Conservation (phyloP, 2,113 vertebrate species). For the Bos taurus region DNA sequence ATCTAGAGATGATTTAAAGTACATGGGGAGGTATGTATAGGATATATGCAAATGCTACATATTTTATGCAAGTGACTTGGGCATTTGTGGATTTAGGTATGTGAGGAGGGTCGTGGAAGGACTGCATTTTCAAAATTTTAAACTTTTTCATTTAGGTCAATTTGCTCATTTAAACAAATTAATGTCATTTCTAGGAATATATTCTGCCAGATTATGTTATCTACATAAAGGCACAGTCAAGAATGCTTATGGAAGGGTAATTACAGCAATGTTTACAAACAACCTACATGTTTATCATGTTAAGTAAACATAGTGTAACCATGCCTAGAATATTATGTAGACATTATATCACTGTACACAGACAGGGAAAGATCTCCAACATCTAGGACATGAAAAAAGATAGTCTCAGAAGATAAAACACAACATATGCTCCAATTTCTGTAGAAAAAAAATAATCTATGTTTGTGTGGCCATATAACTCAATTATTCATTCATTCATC, state of each 20-base stretch:
- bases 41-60: neutral
- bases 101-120: neutral
- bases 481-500: neutral
- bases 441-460: neutral
- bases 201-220: neutral
- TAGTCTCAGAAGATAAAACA: neutral
- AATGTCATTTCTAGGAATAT: neutral
- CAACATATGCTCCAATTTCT: neutral
- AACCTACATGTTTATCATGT: neutral
- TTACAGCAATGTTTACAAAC: neutral
- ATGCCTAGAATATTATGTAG: neutral
- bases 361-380: neutral
- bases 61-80: neutral
- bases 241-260: neutral
- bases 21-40: neutral
- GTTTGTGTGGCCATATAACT: neutral
- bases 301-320: neutral
- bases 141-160: neutral
- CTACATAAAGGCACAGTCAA: neutral
- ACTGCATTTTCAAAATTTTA: neutral
- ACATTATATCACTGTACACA: neutral
- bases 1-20: neutral
- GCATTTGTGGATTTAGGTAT: neutral
- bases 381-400: neutral
- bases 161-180: neutral